Evolutionary conservation across 2,113 vertebrate genomes (phyloP).

Genomic region (Chroicocephalus ridibundus): DNA sequence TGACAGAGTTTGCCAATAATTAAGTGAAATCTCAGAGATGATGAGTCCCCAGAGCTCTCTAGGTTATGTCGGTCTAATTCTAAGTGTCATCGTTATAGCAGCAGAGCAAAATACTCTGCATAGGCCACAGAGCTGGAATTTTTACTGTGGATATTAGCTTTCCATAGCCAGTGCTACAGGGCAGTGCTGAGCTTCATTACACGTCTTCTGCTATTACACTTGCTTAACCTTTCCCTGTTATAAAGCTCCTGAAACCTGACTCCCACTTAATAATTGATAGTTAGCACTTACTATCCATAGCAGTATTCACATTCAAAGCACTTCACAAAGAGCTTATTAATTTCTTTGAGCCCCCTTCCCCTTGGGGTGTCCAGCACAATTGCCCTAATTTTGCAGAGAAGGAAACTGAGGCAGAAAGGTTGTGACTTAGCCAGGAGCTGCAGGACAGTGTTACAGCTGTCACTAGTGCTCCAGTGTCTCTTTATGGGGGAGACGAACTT

Average conservation of each 20-base stretch:
- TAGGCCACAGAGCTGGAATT: constrained; percentile 49
- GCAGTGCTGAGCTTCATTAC: constrained; percentile 36
- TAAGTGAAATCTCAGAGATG: constrained; percentile 70
- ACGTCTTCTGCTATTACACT: constrained; percentile 10
- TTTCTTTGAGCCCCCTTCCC: neutral
- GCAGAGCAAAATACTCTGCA: constrained; percentile 61
- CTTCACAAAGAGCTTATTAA: constrained; percentile 33
- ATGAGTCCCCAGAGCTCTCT: constrained; percentile 71
- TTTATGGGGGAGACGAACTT: neutral
- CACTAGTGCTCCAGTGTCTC: neutral
- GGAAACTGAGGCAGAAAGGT: constrained; percentile 44
- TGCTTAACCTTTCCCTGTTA: constrained; percentile 51
- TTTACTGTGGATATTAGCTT: constrained; percentile 41
- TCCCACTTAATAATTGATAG: constrained; percentile 59
- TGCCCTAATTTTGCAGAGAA: neutral
- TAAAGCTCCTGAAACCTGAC: constrained; percentile 45
- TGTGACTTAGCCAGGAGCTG: neutral
- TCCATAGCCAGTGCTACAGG: constrained; percentile 20
- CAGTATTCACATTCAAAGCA: constrained; percentile 20
- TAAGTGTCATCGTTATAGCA: constrained; percentile 69
- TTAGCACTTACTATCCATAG: constrained; percentile 15
- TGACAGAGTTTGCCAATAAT: constrained; percentile 73
- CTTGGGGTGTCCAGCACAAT: neutral
- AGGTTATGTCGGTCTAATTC: constrained; percentile 67
- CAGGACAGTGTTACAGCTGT: neutral